Evolutionary conservation across 2,113 vertebrate species (phyloP), one percentile per base, ranked within the genome.

Genomic region (Athene cunicularia): DNA sequence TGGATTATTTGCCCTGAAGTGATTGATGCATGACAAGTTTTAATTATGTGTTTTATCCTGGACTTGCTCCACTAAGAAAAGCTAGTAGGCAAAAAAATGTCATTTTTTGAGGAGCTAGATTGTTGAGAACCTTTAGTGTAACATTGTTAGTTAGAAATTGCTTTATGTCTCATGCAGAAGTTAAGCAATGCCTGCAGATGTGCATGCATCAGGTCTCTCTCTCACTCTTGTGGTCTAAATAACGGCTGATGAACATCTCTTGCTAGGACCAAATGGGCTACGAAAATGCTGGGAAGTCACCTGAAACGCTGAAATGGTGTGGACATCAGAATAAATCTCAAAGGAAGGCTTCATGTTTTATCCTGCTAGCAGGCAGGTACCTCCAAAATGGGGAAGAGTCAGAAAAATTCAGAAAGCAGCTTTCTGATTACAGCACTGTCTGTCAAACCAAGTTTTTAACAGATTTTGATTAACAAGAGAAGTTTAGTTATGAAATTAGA

Each of bases 1-100:
- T 85, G 32, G 12, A 72, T 87, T 58, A 55, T 88, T 87, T 94
- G 73, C 80, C 86, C 89, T 95, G 66, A 91, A 93, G 91, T 66
- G 70, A 91, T 11, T 82, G 58, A 79, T 41, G 45, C 45, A 62
- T 50, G 49, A 76, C 43, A 74, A 91, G 47, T 85, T 93, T 90
- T 79, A 91, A 73, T 80, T 76, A 83, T 43, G 55, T 53, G 15
- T 33, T 92, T 93, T 74, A 58, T 53, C 47, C 45, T 90, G 77
- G 73, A 91, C 21, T 28, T 84, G 59, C 24, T 93, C 68, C 55
- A 94, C 64, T 27, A 83, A 43, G 39, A 37, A 68, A 93, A 84
- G 11, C 24, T 62, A 47, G 37, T 30, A 71, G 22, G n/a, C 21
- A 76, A 76, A 76, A 82, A 85, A 74, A 79, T 71, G 1, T 26